These are phyloP conservation scores for Charina bottae DNA, from an alignment of 2,113 vertebrate genomes.

Conservation along the genomic window DNA sequence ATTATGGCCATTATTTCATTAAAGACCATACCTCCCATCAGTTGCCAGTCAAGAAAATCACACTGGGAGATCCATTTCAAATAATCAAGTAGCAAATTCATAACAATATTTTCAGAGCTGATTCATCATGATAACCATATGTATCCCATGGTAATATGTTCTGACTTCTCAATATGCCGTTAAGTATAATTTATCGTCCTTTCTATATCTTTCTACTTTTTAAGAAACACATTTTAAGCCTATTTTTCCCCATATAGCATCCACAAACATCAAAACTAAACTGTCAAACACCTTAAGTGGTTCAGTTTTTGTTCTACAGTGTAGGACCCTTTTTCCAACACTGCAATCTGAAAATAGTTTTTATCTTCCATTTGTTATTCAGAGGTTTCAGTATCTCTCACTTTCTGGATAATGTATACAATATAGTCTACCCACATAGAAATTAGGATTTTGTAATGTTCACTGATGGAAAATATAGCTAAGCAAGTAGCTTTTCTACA, in stretches of 20 bases:
- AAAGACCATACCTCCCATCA: background rate
- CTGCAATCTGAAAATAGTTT: conserved; percentile 21
- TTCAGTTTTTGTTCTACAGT: conserved; percentile 37
- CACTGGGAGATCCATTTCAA: background rate
- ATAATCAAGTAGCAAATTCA: background rate
- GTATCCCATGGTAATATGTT: conserved; percentile 22
- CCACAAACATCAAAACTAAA: conserved; percentile 33
- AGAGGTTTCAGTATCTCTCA: background rate
- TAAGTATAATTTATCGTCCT: conserved; percentile 26
- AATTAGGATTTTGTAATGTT: conserved; percentile 36
- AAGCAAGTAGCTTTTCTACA: background rate
- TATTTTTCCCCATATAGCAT: conserved; percentile 21
- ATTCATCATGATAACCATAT: background rate
- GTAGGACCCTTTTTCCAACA: background rate
- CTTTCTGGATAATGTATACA: conserved; percentile 20
- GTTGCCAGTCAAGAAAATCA: background rate
- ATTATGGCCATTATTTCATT: too few relatives aligned
- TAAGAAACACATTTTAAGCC: background rate
- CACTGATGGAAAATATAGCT: background rate
- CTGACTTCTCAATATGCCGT: conserved; percentile 21
- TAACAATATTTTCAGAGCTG: background rate
- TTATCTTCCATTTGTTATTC: conserved; percentile 7
- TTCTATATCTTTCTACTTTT: conserved; percentile 34
- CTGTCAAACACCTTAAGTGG: conserved; percentile 20
- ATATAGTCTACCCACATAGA: conserved; percentile 24